Base-by-base conservation (phyloP, 2,113 vertebrate genomes). In the Lethenteron camtschaticum region DNA sequence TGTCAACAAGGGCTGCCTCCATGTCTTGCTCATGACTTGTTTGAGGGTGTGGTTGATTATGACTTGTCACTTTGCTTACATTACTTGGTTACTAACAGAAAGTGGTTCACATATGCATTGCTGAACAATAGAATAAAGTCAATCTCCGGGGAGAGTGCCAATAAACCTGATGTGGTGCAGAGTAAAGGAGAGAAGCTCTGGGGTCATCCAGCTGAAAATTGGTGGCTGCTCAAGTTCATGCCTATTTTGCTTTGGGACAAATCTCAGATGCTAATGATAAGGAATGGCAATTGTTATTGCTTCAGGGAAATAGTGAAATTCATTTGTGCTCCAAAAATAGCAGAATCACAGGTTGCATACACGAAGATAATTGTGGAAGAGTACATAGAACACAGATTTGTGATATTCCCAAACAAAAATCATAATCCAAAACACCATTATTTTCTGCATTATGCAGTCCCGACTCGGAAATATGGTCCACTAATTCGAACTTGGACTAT, bases 401-500 rank as follows among this genome's bases (percentile, higher is more conserved):
- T 57, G 68, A 70, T 75, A 59, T 74, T 72, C 63, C 73, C 70
- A 70, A 24, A 68, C 71, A 55, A 14, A 69, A 63, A 56, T 20
- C 75, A 73, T 12, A 58, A 68, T 70, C 75, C 71, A 55, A 73
- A 76, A 73, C 70, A 73, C 56, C 72, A 72, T 63, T 72, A 71
- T 73, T 69, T 74, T 57, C 68, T 72, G 71, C 69, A 73, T 71
- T 73, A 72, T 72, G 70, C 68, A 5, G 55, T 73, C 59, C 70
- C 73, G 58, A 72, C 12, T 68, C 68, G 71, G 56, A 57, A 75
- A 14, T 71, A 74, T 71, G 71, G 71, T 70, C 72, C 69, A 69
- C 71, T 76, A 56, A 72, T 73, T 71, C 58, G 71, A 73, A 76
- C 74, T 56, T 71, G 74, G 71, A 75, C 72, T 18, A 70, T 73